Conservation (phyloP, 2,797 vertebrate species). For the Choloepus didactylus region DNA sequence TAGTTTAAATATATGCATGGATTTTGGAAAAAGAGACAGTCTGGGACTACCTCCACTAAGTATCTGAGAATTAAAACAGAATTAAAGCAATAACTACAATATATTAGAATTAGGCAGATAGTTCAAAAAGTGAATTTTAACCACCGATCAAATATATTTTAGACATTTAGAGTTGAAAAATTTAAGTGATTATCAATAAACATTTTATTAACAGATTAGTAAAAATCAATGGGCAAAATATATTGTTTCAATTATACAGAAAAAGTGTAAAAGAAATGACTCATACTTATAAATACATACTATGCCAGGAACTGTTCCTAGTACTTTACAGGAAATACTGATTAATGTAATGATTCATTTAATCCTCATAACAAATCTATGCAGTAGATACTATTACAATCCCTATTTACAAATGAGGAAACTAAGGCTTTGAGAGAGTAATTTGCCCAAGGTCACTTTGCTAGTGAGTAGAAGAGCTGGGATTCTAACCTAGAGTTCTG, state of each 20-base stretch:
- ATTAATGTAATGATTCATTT: slow-evolving; percentile 11
- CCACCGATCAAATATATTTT: slow-evolving; percentile 44
- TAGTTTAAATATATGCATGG: slow-evolving; percentile 21
- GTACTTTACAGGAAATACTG: neutral
- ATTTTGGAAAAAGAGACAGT: neutral
- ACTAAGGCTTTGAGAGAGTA: neutral
- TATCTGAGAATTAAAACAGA: slow-evolving; percentile 65
- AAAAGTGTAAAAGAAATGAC: slow-evolving; percentile 26
- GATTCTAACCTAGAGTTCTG: slow-evolving; percentile 10
- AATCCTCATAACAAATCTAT: slow-evolving; percentile 6
- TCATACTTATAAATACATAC: neutral
- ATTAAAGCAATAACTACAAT: slow-evolving; percentile 44
- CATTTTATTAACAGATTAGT: slow-evolving; percentile 16
- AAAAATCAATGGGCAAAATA: slow-evolving; percentile 53
- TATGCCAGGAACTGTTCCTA: neutral
- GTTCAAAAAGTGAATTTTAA: slow-evolving; percentile 17
- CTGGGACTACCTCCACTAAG: neutral
- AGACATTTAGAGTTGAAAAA: neutral
- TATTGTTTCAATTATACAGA: slow-evolving; percentile 26
- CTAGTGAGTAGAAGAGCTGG: neutral
- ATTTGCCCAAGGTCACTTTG: neutral
- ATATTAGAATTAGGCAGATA: slow-evolving; percentile 47
- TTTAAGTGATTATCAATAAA: slow-evolving; percentile 49
- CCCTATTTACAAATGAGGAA: slow-evolving; percentile 37
- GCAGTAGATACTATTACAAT: neutral